phyloP scores from a whole-genome alignment of 37 sponge, comb jelly and placozoan genomes.

The Halichondria panicea region DNA sequence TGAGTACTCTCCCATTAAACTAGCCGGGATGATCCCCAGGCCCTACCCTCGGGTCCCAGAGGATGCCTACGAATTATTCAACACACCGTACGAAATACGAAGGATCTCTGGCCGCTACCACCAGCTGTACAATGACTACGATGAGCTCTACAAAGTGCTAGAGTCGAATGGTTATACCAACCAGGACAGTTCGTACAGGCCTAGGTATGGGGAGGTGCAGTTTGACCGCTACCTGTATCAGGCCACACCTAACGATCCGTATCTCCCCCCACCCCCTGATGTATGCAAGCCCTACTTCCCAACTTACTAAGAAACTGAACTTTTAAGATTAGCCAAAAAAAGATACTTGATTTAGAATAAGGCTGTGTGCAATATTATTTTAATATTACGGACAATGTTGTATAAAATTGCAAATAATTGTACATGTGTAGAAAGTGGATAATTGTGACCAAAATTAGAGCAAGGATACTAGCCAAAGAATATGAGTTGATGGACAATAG shows the following conservation, averaged over 20 bases:
- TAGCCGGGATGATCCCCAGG: not conserved
- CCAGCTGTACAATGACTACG: conserved; percentile 5
- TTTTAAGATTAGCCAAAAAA: not conserved
- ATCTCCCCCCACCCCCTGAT: not conserved
- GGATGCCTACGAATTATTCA: conserved; percentile 7
- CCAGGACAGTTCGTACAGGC: not conserved
- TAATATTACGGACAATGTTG: too few relatives aligned
- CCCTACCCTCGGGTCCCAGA: not conserved
- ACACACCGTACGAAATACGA: not conserved
- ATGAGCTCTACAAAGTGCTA: not conserved
- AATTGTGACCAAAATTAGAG: too few relatives aligned
- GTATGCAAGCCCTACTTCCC: not conserved
- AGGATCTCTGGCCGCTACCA: not conserved
- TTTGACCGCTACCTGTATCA: conserved; percentile 25
- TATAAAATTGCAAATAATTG: too few relatives aligned
- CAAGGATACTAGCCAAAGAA: too few relatives aligned
- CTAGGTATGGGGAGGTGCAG: not conserved
- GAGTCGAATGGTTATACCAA: conserved; percentile 3
- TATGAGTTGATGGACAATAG: not conserved
- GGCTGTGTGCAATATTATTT: too few relatives aligned
- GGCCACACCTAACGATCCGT: not conserved
- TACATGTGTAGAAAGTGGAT: too few relatives aligned
- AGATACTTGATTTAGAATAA: not conserved
- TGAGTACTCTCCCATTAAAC: conserved; percentile 1
- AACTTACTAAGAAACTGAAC: not conserved